A percentile compares a stretch with the other conserved stretches of the same genome.
Evolutionary conservation across 2,888 invertebrate genomes (phyloP).

Genomic region (Coecobrya sp.): DNA sequence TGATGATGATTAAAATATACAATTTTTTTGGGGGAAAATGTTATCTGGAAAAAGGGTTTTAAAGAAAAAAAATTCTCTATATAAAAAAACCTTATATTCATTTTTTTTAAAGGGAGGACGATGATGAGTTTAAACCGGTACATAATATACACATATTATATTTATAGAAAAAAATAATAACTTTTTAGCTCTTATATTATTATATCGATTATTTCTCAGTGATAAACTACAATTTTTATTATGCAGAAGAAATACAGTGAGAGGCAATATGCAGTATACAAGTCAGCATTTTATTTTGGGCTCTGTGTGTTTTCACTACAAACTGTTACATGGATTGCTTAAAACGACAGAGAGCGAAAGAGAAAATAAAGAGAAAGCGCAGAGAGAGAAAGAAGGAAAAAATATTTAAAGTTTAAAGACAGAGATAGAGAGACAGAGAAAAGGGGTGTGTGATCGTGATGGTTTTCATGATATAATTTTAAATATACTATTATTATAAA

Average conservation of each 20-base stretch:
- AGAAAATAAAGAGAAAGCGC: slow-evolving; percentile 62
- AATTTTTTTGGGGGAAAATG: background rate
- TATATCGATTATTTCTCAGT: slow-evolving; percentile 55
- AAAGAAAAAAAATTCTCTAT: slow-evolving; percentile 20
- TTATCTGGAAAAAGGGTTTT: background rate
- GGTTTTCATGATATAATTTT: slow-evolving; percentile 74
- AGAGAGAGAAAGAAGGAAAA: slow-evolving; percentile 13
- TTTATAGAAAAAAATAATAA: slow-evolving; percentile 5
- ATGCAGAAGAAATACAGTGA: slow-evolving; percentile 51
- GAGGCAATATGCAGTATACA: slow-evolving; percentile 61
- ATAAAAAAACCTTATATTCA: slow-evolving; percentile 34
- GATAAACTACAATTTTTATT: slow-evolving; percentile 43
- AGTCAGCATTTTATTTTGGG: slow-evolving; percentile 30
- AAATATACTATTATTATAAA: slow-evolving; percentile 30
- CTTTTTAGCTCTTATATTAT: too few species aligned
- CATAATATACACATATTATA: slow-evolving; percentile 2
- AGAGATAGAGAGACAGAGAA: slow-evolving; percentile 68
- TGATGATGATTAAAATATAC: slow-evolving; percentile 30
- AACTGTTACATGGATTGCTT: slow-evolving; percentile 40
- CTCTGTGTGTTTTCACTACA: slow-evolving; percentile 58
- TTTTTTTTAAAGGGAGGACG: slow-evolving; percentile 47
- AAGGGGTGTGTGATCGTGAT: slow-evolving; percentile 81
- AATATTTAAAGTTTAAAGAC: too few species aligned
- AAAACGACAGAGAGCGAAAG: slow-evolving; percentile 8
- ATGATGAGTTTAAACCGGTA: slow-evolving; percentile 14